Percentiles rank a stretch among this genome's conserved stretches.
Conservation (phyloP, 1,140 invertebrate genomes). For the Lutraria rhynchaena region DNA sequence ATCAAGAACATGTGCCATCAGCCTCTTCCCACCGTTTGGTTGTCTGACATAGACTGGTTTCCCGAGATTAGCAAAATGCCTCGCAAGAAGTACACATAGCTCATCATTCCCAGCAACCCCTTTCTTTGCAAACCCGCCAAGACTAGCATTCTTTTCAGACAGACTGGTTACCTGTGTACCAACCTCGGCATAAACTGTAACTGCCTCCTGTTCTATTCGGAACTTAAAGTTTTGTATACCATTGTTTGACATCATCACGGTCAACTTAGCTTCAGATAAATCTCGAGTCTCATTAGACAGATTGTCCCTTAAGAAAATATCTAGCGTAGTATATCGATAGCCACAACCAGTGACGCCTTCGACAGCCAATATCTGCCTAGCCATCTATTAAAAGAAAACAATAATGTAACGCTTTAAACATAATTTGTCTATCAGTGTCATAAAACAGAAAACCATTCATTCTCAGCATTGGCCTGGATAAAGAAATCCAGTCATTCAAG, state of each 20-base stretch:
- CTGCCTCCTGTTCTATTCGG: neutral
- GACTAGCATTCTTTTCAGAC: neutral
- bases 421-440: neutral
- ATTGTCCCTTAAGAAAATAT: slow-evolving; percentile 1
- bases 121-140: slow-evolving; percentile 26
- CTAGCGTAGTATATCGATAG: neutral
- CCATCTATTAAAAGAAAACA: neutral
- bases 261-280: neutral
- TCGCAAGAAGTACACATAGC: neutral
- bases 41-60: neutral
- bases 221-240: neutral
- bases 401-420: neutral
- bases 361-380: neutral
- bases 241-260: neutral
- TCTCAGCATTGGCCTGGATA: too few species aligned
- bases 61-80: slow-evolving; percentile 5
- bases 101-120: neutral
- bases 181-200: neutral
- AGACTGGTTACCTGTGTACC: neutral
- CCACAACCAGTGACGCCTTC: slow-evolving; percentile 8
- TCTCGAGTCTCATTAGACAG: neutral
- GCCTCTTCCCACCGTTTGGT: neutral
- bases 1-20: neutral
- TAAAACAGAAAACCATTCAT: too few species aligned
- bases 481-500: too few species aligned